Evolutionary conservation across 35 echinoderm and acorn worm species (phyloP).

Genomic region (Lytechinus pictus): DNA sequence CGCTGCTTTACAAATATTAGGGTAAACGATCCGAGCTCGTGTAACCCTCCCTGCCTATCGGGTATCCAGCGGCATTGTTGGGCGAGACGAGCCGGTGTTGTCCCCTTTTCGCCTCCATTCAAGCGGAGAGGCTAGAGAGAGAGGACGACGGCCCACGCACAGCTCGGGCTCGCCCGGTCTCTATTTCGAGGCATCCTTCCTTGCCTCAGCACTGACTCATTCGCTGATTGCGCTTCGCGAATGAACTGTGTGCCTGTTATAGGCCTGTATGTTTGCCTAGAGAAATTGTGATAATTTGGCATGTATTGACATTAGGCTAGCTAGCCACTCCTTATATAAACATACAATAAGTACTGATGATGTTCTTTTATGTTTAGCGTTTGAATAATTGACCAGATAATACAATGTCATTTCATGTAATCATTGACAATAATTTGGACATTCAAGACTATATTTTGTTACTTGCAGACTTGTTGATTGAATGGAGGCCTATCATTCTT

Average conservation of each 20-base stretch:
- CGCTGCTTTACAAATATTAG: constrained; percentile 33
- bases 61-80: not conserved
- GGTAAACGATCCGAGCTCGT: not conserved
- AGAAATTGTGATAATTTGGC: not conserved
- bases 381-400: no score
- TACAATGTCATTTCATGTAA: no score
- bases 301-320: not conserved
- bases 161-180: not conserved
- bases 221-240: not conserved
- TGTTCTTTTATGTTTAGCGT: not conserved
- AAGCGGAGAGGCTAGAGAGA: not conserved
- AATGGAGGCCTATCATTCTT: no score
- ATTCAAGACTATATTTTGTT: no score
- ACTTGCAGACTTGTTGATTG: no score
- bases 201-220: not conserved
- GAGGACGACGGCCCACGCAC: not conserved
- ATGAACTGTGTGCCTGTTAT: not conserved
- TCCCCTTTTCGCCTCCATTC: not conserved
- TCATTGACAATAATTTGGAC: no score
- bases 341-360: not conserved
- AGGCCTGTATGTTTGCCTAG: not conserved
- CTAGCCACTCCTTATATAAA: not conserved
- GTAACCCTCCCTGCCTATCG: not conserved
- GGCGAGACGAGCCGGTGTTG: not conserved
- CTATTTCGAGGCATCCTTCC: not conserved